Percentiles rank a stretch among this genome's conserved stretches.
phyloP scores from a whole-genome alignment of 1,140 invertebrate species.

The Rhopalosiphum padi region DNA sequence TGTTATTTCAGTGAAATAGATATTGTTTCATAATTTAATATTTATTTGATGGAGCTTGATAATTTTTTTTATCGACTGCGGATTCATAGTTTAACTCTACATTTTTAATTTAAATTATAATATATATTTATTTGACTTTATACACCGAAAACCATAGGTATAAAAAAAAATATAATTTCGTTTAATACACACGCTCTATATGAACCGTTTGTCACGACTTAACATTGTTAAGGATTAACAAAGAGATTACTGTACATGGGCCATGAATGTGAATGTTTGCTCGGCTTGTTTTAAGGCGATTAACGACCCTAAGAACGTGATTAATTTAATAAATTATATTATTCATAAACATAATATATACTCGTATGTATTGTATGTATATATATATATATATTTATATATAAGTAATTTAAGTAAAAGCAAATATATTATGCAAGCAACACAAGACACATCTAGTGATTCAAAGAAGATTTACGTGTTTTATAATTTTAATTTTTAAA shows the following conservation, averaged over 20 bases:
- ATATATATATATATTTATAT: neutral
- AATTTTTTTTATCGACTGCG: neutral
- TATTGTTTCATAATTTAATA: neutral
- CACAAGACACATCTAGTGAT: slow-evolving; percentile 29
- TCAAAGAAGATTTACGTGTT: neutral
- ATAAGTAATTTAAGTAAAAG: slow-evolving; percentile 6
- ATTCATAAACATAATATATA: neutral
- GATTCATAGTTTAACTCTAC: neutral
- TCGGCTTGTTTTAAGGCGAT: slow-evolving; percentile 49
- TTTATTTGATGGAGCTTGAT: neutral
- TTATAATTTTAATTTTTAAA: neutral
- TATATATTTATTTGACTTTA: neutral
- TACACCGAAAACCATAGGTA: neutral
- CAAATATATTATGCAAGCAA: slow-evolving; percentile 40
- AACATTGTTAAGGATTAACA: slow-evolving; percentile 43
- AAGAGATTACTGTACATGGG: slow-evolving; percentile 37
- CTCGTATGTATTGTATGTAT: neutral
- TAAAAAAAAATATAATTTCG: neutral
- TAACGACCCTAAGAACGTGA: slow-evolving; percentile 40
- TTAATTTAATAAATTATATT: slow-evolving; percentile 45
- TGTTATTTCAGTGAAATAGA: neutral
- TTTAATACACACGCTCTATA: neutral
- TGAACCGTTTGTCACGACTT: slow-evolving; percentile 47
- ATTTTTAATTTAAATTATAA: neutral
- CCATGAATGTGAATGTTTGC: slow-evolving; percentile 26